Percentiles rank a stretch among this genome's conserved stretches.
Evolutionary conservation across 2,797 vertebrate species (phyloP).

Genomic region (Phoeniculus purpureus): DNA sequence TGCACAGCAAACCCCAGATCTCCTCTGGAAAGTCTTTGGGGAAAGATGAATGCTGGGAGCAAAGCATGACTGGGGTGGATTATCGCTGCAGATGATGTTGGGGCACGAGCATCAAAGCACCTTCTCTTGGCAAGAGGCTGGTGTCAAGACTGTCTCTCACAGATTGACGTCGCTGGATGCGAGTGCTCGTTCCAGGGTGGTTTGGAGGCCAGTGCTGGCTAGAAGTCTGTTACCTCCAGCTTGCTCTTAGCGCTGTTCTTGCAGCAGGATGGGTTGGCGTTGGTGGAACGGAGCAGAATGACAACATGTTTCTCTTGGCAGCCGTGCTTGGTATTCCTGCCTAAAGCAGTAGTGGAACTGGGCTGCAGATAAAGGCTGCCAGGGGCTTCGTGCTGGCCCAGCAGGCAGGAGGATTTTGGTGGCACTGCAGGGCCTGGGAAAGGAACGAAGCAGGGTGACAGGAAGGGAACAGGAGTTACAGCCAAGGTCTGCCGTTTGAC

Average conservation of each 20-base stretch:
- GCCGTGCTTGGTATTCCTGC: neutral
- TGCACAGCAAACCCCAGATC: neutral
- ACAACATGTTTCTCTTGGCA: conserved; percentile 33
- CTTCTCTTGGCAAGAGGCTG: neutral
- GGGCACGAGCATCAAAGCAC: neutral
- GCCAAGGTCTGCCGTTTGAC: neutral
- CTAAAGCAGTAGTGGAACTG: neutral
- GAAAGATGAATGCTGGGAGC: neutral
- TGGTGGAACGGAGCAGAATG: neutral
- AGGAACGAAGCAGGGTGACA: neutral
- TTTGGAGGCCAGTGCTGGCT: conserved; percentile 9
- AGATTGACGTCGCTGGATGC: neutral
- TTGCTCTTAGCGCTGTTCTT: neutral
- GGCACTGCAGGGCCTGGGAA: neutral
- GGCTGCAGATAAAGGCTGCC: neutral
- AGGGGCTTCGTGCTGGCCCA: neutral
- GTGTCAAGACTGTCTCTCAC: neutral
- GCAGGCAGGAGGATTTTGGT: neutral
- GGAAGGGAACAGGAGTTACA: neutral
- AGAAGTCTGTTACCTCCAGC: neutral
- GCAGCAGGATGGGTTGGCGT: neutral
- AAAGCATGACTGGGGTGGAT: neutral
- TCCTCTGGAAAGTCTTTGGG: neutral
- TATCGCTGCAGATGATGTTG: neutral
- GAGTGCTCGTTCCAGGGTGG: neutral